Percentiles rank a stretch among this genome's conserved stretches.
Evolutionary conservation across 2,888 invertebrate species (phyloP).

Genomic region (Thyatira batis): DNA sequence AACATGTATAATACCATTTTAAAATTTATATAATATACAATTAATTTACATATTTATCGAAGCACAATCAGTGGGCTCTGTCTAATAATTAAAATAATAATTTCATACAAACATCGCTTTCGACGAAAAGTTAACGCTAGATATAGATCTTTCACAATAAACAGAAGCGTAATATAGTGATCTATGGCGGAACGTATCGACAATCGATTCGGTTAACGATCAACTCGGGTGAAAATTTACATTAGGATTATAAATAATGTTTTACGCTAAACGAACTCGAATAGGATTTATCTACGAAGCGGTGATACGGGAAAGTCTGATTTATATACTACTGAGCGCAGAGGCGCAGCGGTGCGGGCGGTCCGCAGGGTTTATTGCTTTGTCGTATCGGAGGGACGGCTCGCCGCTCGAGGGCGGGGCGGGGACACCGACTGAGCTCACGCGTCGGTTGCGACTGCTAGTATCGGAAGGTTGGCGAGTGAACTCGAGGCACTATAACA

Average conservation of each 20-base stretch:
- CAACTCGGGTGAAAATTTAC: conserved; percentile 50
- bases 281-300: conserved; percentile 60
- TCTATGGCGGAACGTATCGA: conserved; percentile 62
- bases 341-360: not conserved
- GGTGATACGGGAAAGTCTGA: conserved; percentile 48
- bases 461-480: conserved; percentile 31
- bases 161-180: conserved; percentile 61
- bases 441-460: conserved; percentile 1
- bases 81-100: conserved; percentile 63
- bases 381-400: conserved; percentile 10
- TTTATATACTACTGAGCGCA: conserved; percentile 43
- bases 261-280: conserved; percentile 56
- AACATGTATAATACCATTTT: conserved; percentile 70
- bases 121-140: conserved; percentile 50
- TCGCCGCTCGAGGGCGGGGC: not conserved
- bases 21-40: conserved; percentile 73
- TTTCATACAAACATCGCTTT: conserved; percentile 59
- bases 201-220: not conserved
- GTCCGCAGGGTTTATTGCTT: conserved; percentile 17
- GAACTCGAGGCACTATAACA: conserved; percentile 53
- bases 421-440: not conserved
- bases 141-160: conserved; percentile 59
- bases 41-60: conserved; percentile 69
- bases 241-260: conserved; percentile 47
- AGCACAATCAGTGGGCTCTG: conserved; percentile 65